phyloP scores from a whole-genome alignment of 2,113 vertebrate species.

The Carollia perspicillata region DNA sequence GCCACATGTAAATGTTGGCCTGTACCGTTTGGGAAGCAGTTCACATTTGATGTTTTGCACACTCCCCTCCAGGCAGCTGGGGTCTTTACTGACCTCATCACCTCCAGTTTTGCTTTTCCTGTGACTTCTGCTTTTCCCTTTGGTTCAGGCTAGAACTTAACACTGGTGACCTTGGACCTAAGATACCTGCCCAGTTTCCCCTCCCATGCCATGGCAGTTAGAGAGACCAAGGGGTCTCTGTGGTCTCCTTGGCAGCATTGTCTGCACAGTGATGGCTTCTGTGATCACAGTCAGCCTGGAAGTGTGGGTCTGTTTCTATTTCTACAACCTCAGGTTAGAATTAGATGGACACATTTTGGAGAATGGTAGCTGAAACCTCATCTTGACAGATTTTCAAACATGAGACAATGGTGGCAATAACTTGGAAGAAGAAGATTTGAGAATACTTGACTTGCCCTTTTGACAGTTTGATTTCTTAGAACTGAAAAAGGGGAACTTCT shows the following conservation, averaged over 20 bases:
- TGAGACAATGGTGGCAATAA: not conserved
- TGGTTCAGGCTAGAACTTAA: not conserved
- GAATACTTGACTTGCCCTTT: not conserved
- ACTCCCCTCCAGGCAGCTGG: not conserved
- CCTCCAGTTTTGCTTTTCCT: not conserved
- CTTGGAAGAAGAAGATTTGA: not conserved
- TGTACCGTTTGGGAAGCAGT: not conserved
- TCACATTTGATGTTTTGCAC: not conserved
- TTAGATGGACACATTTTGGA: not conserved
- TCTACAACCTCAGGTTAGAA: not conserved
- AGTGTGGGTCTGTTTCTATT: not conserved
- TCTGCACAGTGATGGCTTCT: not conserved
- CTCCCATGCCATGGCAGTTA: not conserved
- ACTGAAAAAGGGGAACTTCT: not conserved
- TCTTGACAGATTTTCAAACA: not conserved
- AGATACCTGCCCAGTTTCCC: not conserved
- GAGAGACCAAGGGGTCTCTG: not conserved
- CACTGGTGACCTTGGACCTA: not conserved
- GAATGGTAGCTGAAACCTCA: not conserved
- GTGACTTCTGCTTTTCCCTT: not conserved
- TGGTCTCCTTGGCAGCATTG: not conserved
- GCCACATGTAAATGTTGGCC: not conserved
- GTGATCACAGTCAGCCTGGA: not conserved
- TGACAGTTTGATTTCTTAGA: slow-evolving; percentile 11
- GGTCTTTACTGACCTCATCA: not conserved